Evolutionary conservation across 2,797 vertebrate species (phyloP).

Genomic region (Hypotaenidia okinawae): DNA sequence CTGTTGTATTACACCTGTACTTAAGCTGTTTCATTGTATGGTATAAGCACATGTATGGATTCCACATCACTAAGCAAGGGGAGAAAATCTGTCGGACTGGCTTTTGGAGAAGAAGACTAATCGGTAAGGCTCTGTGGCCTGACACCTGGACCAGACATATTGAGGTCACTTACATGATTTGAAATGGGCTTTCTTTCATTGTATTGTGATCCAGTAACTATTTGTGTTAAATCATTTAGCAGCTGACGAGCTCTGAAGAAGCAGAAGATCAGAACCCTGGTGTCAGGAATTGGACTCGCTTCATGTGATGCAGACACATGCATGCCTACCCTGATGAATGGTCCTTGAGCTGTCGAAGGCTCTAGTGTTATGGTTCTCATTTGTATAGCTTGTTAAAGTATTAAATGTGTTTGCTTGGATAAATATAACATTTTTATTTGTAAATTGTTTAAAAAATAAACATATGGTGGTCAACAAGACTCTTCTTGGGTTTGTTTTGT

Average conservation of each 20-base stretch:
- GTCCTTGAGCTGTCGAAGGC: constrained; percentile 53
- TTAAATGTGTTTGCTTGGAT: constrained; percentile 75
- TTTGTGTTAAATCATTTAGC: constrained; percentile 80
- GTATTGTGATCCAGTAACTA: constrained; percentile 75
- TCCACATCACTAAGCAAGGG: constrained; percentile 71
- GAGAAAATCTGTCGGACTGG: constrained; percentile 73
- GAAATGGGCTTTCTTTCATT: constrained; percentile 73
- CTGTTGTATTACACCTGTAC: constrained; percentile 66
- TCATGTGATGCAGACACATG: constrained; percentile 73
- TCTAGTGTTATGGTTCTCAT: constrained; percentile 73
- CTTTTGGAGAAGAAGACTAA: constrained; percentile 77
- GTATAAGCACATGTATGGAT: constrained; percentile 75
- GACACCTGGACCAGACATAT: constrained; percentile 68
- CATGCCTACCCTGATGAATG: constrained; percentile 72
- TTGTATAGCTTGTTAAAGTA: constrained; percentile 80
- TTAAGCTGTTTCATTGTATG: constrained; percentile 66
- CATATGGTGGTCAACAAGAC: constrained; percentile 58
- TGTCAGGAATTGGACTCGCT: constrained; percentile 75
- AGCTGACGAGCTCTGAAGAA: constrained; percentile 76
- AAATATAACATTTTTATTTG: constrained; percentile 76
- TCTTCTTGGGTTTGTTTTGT: neutral
- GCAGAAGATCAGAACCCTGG: constrained; percentile 75
- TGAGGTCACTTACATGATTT: constrained; percentile 74
- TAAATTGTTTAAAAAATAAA: constrained; percentile 81
- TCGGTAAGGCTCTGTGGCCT: constrained; percentile 78